Percentiles rank a stretch among this genome's conserved stretches.
phyloP scores from a whole-genome alignment of 2,113 vertebrate genomes.

The Pelodiscus sinensis region DNA sequence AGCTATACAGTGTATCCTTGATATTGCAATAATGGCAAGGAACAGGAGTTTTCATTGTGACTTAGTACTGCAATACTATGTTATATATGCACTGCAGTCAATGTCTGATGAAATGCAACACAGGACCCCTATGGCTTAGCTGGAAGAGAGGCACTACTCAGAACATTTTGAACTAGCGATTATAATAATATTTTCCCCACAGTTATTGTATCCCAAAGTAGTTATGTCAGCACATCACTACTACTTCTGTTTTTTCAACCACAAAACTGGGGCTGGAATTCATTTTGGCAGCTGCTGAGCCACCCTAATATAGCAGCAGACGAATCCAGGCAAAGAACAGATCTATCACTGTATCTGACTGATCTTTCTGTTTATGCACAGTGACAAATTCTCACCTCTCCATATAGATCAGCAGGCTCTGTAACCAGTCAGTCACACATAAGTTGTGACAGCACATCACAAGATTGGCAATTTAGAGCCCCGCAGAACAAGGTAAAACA shows the following conservation, averaged over 20 bases:
- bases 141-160: not conserved
- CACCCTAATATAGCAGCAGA: conserved; percentile 77
- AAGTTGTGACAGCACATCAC: conserved; percentile 76
- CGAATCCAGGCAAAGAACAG: conserved; percentile 76
- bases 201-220: conserved; percentile 42
- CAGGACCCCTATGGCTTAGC: not conserved
- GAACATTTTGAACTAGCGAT: conserved; percentile 25
- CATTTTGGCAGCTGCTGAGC: conserved; percentile 74
- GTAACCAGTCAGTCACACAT: conserved; percentile 74
- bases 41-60: not conserved
- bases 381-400: conserved; percentile 84
- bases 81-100: not conserved
- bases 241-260: conserved; percentile 62
- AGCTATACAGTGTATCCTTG: not conserved
- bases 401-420: conserved; percentile 78
- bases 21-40: not conserved
- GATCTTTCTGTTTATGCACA: conserved; percentile 81
- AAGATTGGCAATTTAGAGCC: conserved; percentile 72
- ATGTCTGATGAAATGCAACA: not conserved
- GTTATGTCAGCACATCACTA: conserved; percentile 59
- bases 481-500: conserved; percentile 74
- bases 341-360: conserved; percentile 81
- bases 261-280: conserved; percentile 70
- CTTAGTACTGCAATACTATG: not conserved
- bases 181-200: conserved; percentile 15